Conservation (phyloP, 2,113 vertebrate species). For the Toxotes chatareus region DNA sequence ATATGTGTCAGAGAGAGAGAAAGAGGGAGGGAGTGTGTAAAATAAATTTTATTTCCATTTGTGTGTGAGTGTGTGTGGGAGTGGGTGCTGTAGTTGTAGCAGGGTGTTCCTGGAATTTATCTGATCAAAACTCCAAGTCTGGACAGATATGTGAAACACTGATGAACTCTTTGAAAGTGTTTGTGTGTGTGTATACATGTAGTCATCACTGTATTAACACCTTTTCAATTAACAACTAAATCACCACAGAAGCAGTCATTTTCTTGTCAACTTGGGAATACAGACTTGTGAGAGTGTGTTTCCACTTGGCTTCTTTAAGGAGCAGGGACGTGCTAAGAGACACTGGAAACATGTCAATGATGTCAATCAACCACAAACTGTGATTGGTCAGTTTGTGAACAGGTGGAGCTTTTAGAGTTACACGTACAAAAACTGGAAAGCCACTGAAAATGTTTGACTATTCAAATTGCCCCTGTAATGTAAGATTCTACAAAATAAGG, state of each 20-base stretch:
- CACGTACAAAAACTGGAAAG: neutral
- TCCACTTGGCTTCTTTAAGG: slow-evolving; percentile 28
- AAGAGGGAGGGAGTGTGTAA: neutral
- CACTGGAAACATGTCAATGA: slow-evolving; percentile 3
- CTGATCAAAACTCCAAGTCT: slow-evolving; percentile 37
- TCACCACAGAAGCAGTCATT: slow-evolving; percentile 16
- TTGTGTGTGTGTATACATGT: neutral
- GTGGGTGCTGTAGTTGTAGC: slow-evolving; percentile 31
- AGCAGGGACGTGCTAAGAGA: neutral
- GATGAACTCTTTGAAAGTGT: slow-evolving; percentile 24
- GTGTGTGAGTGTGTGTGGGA: slow-evolving; percentile 30
- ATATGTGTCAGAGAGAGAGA: slow-evolving; percentile 13
- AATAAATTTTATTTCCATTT: slow-evolving; percentile 21
- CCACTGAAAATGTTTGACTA: neutral
- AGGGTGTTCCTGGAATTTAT: slow-evolving; percentile 32
- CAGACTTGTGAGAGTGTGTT: slow-evolving; percentile 3
- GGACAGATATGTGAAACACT: slow-evolving; percentile 17
- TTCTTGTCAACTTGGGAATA: slow-evolving; percentile 28
- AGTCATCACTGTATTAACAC: slow-evolving; percentile 8
- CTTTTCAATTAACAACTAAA: slow-evolving; percentile 41
- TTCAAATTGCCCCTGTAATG: neutral
- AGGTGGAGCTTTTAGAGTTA: neutral
- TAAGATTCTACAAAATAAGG: neutral
- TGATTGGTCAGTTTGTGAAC: neutral
- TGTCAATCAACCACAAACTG: neutral